Evolutionary conservation across 2,888 invertebrate species (phyloP), one percentile per base, ranked within the genome.

Genomic region (Bugulina stolonifera): DNA sequence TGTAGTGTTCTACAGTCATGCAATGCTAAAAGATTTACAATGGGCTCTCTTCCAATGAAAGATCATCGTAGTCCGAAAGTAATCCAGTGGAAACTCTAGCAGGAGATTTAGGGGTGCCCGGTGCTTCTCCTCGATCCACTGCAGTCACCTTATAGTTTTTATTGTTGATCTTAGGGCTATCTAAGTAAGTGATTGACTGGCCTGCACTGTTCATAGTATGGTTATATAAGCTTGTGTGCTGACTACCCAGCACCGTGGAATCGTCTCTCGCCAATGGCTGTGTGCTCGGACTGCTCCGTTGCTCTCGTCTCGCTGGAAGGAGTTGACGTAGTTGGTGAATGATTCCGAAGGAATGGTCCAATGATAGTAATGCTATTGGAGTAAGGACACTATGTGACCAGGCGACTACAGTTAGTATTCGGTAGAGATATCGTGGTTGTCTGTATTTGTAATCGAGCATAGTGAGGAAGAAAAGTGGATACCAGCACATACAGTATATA

Each of bases 311-410:
- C 5, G 3, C 27, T 10, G 5, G 32, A 1, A 64, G 10, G 3
- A 32, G 5, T 32, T 32, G 35, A 3, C 70, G 35, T 2, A 70
- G 35, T 23, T 54, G 52, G 5, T 54, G 54, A n/a, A 70, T 5
- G 10, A 70, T 58, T 3, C 70, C 70, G 29, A 70, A 54, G 10
- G 18, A 29, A n/a, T 80, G 77, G 74, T 84, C 84, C 75, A 83
- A 82, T 35, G 79, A 78, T 54, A 83, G 79, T 73, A 82, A 80
- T 14, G 84, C 75, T 23, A 83, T 74, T 5, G 84, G 83, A 73
- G 83, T 82, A 5, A 84, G 75, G 18, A 81, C 79, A 52, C 81
- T 81, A 58, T 84, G 82, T 10, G 82, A 81, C 83, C 83, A 84
- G 22, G 83, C 83, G 54, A 84, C 79, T 74, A 83, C 82, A 52